Conservation (phyloP, 30 jellyfish, hydroid and myxozoan genomes). For the Haliclystus octoradiatus region DNA sequence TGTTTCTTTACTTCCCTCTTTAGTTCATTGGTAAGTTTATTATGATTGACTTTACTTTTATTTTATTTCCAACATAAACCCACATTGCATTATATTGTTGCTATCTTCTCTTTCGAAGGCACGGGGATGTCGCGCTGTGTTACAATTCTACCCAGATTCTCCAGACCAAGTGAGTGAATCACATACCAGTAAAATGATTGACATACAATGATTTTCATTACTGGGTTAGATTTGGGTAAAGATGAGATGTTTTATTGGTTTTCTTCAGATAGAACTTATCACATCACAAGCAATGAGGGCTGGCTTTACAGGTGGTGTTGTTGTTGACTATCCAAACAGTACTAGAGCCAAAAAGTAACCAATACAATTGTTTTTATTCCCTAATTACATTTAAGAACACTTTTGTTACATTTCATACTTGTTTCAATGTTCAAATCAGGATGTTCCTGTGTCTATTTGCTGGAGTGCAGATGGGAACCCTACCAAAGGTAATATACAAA, state of each 20-base stretch:
- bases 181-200: too few relatives aligned
- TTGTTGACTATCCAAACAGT: conserved; percentile 95
- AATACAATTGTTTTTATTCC: not conserved
- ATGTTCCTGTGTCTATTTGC: conserved; percentile 86
- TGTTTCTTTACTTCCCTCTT: conserved; percentile 70
- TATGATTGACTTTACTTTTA: not conserved
- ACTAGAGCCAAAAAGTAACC: conserved; percentile 78
- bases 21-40: conserved; percentile 36
- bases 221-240: too few relatives aligned
- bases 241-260: not conserved
- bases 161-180: conserved; percentile 60
- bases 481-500: conserved; percentile 16
- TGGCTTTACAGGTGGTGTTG: conserved; percentile 98
- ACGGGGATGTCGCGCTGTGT: conserved; percentile 83
- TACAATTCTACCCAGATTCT: conserved; percentile 87
- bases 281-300: conserved; percentile 86
- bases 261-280: conserved; percentile 51
- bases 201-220: too few relatives aligned
- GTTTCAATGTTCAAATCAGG: conserved; percentile 2
- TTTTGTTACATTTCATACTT: not conserved
- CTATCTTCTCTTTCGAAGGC: too few relatives aligned
- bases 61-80: too few relatives aligned
- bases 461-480: conserved; percentile 34
- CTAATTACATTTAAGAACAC: too few relatives aligned
- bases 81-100: too few relatives aligned